Base-by-base conservation (phyloP, 1,140 invertebrate genomes). In the Magallana gigas region DNA sequence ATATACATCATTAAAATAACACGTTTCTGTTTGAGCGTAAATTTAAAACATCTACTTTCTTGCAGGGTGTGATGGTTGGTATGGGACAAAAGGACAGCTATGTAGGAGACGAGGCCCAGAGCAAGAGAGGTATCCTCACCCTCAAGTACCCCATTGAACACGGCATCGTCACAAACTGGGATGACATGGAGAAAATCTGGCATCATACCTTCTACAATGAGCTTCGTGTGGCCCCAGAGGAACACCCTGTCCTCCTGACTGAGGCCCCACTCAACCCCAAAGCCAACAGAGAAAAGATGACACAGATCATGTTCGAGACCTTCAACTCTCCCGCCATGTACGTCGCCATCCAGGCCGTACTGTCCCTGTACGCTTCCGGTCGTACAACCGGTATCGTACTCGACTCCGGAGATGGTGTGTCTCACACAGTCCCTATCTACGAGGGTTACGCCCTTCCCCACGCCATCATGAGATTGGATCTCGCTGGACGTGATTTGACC, bases 261-360 rank as follows among this genome's bases (percentile, higher is more conserved):
- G 93, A 94, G 76, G 90, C 92, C 29, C 93, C 93, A 36, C 90
- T 94, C n/a, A 94, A 93, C 87, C 91, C 92, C 9, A 94, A 93
- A 83, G 92, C 91, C 60, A 94, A 94, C 88, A 71, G 92, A 81
- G 95, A 95, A 89, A 95, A 95, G 48, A 87, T 88, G 18, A 91
- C 91, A 87, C 92, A 97, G 95, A 94, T 94, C 86, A 92, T 94
- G 92, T 94, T 94, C 83, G 93, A 94, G 86, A 93, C 93, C 87
- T 98, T 98, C 97, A 98, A 98, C 96, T 97, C 97, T 80, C 98
- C 98, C 1, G 98, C 98, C 88, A 98, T 98, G 98, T 98, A 98
- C 93, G 98, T 98, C 3, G 97, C 97, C 90, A 98, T 98, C 95
- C 97, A 98, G 95, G 97, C 97, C 88, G 97, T 97, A 23, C 95